Percentiles rank a stretch among this genome's conserved stretches.
These are phyloP conservation scores for Euthynnus affinis DNA, from an alignment of 2,797 vertebrate species.

Conservation along the genomic window DNA sequence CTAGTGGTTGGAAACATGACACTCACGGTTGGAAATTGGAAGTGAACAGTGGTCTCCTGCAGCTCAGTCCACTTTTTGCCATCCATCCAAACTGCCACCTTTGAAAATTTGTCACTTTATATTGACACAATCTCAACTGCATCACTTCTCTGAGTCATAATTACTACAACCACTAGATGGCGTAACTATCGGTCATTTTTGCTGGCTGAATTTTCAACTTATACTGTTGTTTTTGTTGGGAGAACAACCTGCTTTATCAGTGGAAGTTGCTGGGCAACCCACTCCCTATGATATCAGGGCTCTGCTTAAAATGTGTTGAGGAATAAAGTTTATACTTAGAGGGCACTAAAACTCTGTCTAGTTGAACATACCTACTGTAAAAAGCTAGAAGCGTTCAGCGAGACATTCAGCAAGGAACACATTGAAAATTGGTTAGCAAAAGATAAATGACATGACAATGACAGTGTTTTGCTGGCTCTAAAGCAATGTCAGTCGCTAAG, in stretches of 20 bases:
- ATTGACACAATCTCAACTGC: no score
- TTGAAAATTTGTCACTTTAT: no score
- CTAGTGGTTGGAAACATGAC: no score
- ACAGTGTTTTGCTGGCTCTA: constrained; percentile 74
- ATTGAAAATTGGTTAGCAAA: constrained; percentile 70
- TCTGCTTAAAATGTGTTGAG: constrained; percentile 39
- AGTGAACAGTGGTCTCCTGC: no score
- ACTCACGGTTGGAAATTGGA: no score
- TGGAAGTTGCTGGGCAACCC: constrained; percentile 51
- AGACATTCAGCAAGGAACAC: constrained; percentile 63
- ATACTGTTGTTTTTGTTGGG: no score
- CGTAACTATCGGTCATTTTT: no score
- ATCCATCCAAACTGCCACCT: no score
- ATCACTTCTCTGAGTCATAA: no score
- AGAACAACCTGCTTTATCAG: constrained; percentile 51
- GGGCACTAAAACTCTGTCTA: constrained; percentile 49
- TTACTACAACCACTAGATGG: no score
- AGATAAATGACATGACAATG: constrained; percentile 80
- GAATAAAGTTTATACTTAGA: constrained; percentile 54
- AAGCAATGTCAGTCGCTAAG: constrained; percentile 80
- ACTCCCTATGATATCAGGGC: constrained; percentile 38
- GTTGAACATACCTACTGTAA: constrained; percentile 44
- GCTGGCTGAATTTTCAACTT: no score
- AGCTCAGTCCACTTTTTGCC: no score
- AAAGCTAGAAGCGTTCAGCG: constrained; percentile 38